Evolutionary conservation across 2,888 invertebrate species (phyloP), one percentile per base, ranked within the genome.

Genomic region (Diarsia brunnea): DNA sequence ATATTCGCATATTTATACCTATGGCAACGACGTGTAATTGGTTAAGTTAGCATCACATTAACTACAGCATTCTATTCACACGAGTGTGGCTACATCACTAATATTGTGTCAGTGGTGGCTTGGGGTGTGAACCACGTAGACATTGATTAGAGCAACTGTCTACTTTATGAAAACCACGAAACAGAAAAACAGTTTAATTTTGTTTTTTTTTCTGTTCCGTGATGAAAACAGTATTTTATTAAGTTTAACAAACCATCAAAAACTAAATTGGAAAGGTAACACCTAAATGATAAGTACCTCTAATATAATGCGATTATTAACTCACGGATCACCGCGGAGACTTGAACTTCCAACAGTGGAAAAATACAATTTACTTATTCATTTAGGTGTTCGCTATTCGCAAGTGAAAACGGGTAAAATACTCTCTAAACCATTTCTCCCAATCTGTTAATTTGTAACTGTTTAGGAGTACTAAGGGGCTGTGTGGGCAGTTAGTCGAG

Each of bases 1-100:
- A 96, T 92, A 96, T 95, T 95, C 95, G 92, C 95, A 96, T 95
- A 95, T 95, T 96, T 96, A 96, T 94, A 96, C 96, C 95, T 96
- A 96, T 94, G 94, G 95, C 95, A 95, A 95, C 89, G 95, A 95
- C 89, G 94, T 93, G 91, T 84, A 94, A 95, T 94, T 92, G 94
- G 94, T 95, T 95, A 95, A 92, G 91, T 91, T 91, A 90, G 89
- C 89, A 89, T 91, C 90, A 89, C 83, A 87, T 74, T 85, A 71
- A 78, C 72, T 82, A 86, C 81, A 75, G 68, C 66, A 78, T 58
- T 72, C 74, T 82, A 73, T 66, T 74, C 60, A 58, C 64, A 74
- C 77, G 60, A 63, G 61, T 74, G 60, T 78, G 61, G 63, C 12
- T 85, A 82, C 61, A n/a, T 47, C 60, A 53, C 60, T 74, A 79